These are phyloP conservation scores for Centropus bengalensis DNA, from an alignment of 2,113 vertebrate genomes.

Conservation along the genomic window DNA sequence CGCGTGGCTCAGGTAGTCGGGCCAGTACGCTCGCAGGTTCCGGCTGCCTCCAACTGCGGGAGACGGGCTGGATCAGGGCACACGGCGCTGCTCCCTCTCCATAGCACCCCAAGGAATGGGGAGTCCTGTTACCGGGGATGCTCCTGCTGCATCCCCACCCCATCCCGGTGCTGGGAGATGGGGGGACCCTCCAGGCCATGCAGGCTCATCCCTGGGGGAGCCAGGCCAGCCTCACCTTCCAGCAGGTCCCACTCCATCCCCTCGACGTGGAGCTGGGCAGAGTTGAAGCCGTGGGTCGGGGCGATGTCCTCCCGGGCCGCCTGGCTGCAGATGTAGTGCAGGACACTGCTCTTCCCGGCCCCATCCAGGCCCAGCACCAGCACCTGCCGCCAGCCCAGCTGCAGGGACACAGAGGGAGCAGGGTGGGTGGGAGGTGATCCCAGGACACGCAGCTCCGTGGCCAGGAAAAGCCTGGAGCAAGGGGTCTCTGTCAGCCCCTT, in stretches of 20 bases:
- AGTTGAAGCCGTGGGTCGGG: conserved; percentile 90
- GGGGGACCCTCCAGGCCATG: accelerated
- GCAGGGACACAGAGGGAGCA: background rate
- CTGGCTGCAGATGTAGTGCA: conserved; percentile 80
- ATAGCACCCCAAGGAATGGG: background rate
- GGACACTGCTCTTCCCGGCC: conserved; percentile 90
- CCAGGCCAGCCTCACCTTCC: conserved; percentile 83
- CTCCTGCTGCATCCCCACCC: accelerated
- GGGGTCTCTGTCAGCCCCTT: background rate
- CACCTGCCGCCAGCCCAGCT: conserved; percentile 82
- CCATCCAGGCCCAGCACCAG: conserved; percentile 92
- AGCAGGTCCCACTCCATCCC: conserved; percentile 87
- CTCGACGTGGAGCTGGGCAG: conserved; percentile 79
- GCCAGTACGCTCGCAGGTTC: conserved; percentile 86
- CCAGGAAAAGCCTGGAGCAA: background rate
- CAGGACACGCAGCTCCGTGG: accelerated
- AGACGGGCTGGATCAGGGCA: accelerated
- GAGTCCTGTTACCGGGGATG: background rate
- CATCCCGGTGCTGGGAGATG: accelerated
- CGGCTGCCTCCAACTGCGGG: background rate
- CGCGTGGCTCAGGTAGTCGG: conserved; percentile 84
- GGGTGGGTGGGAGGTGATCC: too few relatives aligned
- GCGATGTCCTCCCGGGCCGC: conserved; percentile 65
- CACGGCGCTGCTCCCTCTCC: accelerated
- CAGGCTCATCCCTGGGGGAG: background rate